phyloP scores from a whole-genome alignment of 37 sponge, comb jelly and placozoan genomes.

The Ianthella basta region DNA sequence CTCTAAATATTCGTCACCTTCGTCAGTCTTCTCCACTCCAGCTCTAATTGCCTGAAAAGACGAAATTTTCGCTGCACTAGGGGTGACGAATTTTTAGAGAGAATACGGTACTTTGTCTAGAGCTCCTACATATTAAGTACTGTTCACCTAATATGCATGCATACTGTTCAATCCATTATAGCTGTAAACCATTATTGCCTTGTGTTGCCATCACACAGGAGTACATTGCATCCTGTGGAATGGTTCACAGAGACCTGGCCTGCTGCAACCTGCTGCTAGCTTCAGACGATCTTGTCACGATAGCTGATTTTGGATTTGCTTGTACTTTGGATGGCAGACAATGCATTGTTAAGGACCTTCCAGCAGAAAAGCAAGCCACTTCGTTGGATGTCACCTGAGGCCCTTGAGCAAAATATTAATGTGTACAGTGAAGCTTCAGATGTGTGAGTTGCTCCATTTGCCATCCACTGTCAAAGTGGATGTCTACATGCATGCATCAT shows the following conservation, averaged over 20 bases:
- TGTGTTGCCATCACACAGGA: not conserved
- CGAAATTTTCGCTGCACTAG: no score
- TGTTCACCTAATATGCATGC: no score
- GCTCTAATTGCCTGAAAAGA: no score
- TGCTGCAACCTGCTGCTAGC: conserved; percentile 10
- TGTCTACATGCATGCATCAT: no score
- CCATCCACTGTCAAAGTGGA: no score
- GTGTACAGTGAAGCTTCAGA: conserved; percentile 28
- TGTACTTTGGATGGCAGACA: conserved; percentile 1
- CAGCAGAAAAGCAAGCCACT: conserved; percentile 13
- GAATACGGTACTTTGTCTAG: no score
- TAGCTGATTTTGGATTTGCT: conserved; percentile 31
- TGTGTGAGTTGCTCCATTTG: conserved; percentile 13
- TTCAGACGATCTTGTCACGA: not conserved
- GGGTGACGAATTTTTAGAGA: no score
- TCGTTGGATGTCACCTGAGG: conserved; percentile 34
- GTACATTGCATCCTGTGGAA: not conserved
- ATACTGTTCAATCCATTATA: no score
- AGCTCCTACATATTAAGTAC: no score
- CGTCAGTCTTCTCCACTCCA: no score
- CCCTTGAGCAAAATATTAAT: conserved; percentile 24
- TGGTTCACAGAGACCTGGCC: conserved; percentile 26
- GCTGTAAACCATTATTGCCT: no score
- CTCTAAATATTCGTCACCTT: no score
- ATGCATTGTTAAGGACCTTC: not conserved